Evolutionary conservation across 1,140 invertebrate species (phyloP).

Genomic region (Hydropsyche tenuis): DNA sequence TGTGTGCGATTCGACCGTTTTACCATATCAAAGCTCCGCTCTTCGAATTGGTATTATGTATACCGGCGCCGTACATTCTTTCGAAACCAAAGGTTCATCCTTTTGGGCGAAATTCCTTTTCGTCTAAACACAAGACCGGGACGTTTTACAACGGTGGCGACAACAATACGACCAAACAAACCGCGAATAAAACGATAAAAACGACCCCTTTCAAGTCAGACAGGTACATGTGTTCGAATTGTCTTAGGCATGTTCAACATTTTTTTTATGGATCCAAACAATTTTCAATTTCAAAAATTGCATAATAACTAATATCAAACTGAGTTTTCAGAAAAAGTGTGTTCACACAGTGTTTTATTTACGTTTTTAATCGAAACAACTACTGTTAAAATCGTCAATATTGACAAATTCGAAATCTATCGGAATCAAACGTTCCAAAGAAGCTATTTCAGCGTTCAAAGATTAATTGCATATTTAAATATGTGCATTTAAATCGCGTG

Average conservation of each 20-base stretch:
- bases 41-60: neutral
- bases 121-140: neutral
- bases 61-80: conserved; percentile 12
- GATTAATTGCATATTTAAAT: too few relatives aligned
- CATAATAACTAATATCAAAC: too few relatives aligned
- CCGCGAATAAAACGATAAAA: conserved; percentile 21
- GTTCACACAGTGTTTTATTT: too few relatives aligned
- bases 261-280: neutral
- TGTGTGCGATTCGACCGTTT: conserved; percentile 25
- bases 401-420: too few relatives aligned
- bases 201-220: neutral
- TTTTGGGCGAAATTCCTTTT: conserved; percentile 22
- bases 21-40: conserved; percentile 39
- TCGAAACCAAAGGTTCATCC: conserved; percentile 12
- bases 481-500: too few relatives aligned
- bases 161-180: conserved; percentile 11
- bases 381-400: too few relatives aligned
- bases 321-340: too few relatives aligned
- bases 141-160: conserved; percentile 17
- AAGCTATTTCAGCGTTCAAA: too few relatives aligned
- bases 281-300: neutral
- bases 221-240: conserved; percentile 31
- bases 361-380: too few relatives aligned
- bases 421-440: too few relatives aligned
- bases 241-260: neutral